Evolutionary conservation across 2,797 vertebrate species (phyloP).

Genomic region (Gymnopithys bicolor): DNA sequence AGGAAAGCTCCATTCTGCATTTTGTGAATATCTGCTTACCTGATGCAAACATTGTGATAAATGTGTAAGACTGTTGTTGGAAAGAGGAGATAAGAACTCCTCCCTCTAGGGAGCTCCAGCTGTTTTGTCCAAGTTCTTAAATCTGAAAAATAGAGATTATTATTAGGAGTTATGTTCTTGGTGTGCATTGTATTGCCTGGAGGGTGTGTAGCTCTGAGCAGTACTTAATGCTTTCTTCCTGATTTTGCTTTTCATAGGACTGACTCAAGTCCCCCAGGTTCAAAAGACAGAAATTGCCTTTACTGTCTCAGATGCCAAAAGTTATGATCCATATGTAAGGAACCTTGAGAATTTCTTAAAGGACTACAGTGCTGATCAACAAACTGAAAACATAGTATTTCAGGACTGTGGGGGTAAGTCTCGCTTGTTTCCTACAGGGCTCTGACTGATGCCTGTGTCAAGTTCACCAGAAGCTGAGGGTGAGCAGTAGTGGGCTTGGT

Average conservation of each 20-base stretch:
- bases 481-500: background rate
- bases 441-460: background rate
- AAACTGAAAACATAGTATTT: constrained; percentile 68
- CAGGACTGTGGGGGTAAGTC: constrained; percentile 86
- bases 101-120: background rate
- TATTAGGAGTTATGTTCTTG: background rate
- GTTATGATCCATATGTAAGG: constrained; percentile 64
- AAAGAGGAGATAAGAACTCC: background rate
- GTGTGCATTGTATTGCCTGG: rapidly evolving
- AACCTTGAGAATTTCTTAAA: constrained; percentile 77
- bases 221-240: background rate
- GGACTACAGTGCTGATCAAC: constrained; percentile 45
- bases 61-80: background rate
- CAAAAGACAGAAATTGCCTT: constrained; percentile 90
- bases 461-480: background rate
- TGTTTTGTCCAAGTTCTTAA: background rate
- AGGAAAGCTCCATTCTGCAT: background rate
- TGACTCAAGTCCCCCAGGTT: constrained; percentile 89
- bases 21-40: background rate
- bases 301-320: background rate
- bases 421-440: rapidly evolving
- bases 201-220: background rate
- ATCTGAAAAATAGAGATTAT: background rate
- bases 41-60: background rate
- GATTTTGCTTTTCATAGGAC: constrained; percentile 77